Base-by-base conservation (phyloP, 2,797 vertebrate species). In the Otus scops region DNA sequence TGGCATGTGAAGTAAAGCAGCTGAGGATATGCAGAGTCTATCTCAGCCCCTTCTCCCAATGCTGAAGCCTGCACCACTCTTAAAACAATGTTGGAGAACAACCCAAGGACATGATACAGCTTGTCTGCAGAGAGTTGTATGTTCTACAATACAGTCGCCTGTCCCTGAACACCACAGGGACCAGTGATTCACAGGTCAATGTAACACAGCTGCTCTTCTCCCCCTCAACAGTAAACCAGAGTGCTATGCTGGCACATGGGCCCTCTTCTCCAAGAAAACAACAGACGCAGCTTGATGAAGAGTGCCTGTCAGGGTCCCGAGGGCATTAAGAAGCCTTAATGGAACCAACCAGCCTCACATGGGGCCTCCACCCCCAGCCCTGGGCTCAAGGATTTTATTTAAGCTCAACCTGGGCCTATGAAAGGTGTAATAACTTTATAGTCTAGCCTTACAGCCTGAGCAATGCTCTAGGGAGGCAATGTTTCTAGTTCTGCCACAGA, bases 391-490 rank as follows among this genome's bases (percentile, higher is more conserved):
- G 27, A 4, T 22, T 65, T 6, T 56, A 3, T 81, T 65, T 27
- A 53, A 81, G 4, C 26, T 84, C 54, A 64, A 13, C 3, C 27
- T 48, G 56, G 5, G 8, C 2, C 1, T 48, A 0, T 70, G 13
- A 30, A n/a, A 7, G 3, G 3, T 39, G 15, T n/a, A 11, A 15
- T 20, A 41, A 22, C 14, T 7, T 5, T 11, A 6, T 14, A 32
- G 6, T 0, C 4, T 15, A 60, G 16, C 3, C 5, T 8, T 41
- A 8, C 10, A 15, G 5, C 0, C 1, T 28, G 2, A 9, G 28
- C 1, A 2, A 16, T 54, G 24, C 4, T 61, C 7, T 2, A 4
- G 8, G 15, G 9, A 1, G 30, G 3, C 0, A 13, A 3, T 2
- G 7, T 6, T 3, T 39, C 1, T 1, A 6, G 12, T 16, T 64